Evolutionary conservation across 2,888 invertebrate genomes (phyloP), one percentile per base, ranked within the genome.

Genomic region (Odiellus spinosus): DNA sequence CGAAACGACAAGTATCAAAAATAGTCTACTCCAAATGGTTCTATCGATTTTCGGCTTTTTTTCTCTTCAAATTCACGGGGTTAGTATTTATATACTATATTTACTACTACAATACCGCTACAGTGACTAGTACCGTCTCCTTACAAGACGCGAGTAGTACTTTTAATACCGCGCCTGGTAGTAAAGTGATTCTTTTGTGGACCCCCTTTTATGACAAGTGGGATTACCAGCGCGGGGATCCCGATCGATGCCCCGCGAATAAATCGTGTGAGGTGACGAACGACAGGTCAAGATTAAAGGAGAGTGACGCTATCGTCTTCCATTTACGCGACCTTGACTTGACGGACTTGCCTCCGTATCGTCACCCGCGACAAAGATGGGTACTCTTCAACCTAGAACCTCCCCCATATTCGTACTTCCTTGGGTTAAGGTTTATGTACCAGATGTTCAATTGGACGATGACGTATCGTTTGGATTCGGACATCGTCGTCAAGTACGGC

Each of bases 301-400:
- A 53, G 8, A 55, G 54, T 4, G 54, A 55, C 32, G 57, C 54
- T 8, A 48, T 57, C 1, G 2, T 57, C 4, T 54, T 57, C 35
- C 57, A 57, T 42, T 36, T 50, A 3, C 42, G 52, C n/a, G 53
- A 54, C 20, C 12, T 56, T 44, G 43, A 44, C 10, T n/a, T 48
- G 17, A 17, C 42, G 5, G 44, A 49, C n/a, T 38, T 56, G 2
- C 57, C 57, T 1, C 10, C 3, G 3, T 18, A 21, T 15, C 52
- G 53, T 5, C 35, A 19, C 2, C 44, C 45, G 1, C 21, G 41
- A 8, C 57, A 57, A 40, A 42, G 48, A 14, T 57, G 56, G 56
- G 45, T 56, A 8, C 51, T 53, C 32, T 51, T 54, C 46, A 45
- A 48, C 2, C 41, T 56, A 2, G 57, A 57, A 39, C 47, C 57